Conservation (phyloP, 2,888 invertebrate species). For the Pristionchus mayeri region DNA sequence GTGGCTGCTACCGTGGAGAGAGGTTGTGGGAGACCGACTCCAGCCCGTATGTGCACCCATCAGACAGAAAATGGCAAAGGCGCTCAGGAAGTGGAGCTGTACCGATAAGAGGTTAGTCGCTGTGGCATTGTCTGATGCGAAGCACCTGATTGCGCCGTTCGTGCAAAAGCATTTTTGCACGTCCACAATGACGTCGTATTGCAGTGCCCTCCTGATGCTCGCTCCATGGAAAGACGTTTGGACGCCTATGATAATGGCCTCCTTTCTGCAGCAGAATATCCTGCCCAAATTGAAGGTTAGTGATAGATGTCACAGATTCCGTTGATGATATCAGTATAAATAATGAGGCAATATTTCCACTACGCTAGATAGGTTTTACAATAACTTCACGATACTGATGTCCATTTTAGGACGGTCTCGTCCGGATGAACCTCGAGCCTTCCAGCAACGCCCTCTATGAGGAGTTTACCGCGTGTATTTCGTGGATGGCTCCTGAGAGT, state of each 20-base stretch:
- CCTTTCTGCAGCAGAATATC: constrained; percentile 88
- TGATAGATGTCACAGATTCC: neutral
- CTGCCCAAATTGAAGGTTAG: constrained; percentile 82
- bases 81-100: constrained; percentile 82
- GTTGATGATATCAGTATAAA: no score
- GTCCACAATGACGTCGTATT: no score
- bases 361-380: no score
- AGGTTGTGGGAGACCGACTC: constrained; percentile 83
- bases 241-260: constrained; percentile 85
- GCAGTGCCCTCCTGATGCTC: constrained; percentile 88
- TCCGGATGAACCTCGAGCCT: constrained; percentile 64
- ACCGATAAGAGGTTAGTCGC: constrained; percentile 82
- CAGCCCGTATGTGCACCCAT: constrained; percentile 88
- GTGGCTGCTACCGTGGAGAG: constrained; percentile 98
- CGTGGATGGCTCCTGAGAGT: constrained; percentile 42
- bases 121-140: neutral
- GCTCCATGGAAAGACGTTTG: constrained; percentile 91
- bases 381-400: neutral
- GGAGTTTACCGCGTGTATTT: constrained; percentile 17
- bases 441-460: constrained; percentile 53
- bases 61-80: constrained; percentile 80
- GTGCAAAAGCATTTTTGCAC: no score
- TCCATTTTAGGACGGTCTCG: constrained; percentile 65
- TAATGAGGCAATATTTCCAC: no score
- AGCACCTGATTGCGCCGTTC: no score